Conservation (phyloP, 2,113 vertebrate genomes). For the Philantomba maxwellii region DNA sequence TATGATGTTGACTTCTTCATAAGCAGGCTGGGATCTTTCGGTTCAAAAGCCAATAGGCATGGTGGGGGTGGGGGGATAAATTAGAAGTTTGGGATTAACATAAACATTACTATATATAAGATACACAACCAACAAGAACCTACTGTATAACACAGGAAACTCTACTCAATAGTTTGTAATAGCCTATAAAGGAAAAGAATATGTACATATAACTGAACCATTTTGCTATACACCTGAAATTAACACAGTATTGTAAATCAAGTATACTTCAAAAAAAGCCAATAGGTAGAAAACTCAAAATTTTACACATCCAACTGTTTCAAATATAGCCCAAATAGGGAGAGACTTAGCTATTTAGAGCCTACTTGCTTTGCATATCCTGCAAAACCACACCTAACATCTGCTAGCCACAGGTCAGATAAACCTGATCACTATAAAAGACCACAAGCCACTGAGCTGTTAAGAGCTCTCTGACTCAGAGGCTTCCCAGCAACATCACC, state of each 20-base stretch:
- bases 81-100: background rate
- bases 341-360: background rate
- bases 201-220: background rate
- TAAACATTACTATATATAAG: background rate
- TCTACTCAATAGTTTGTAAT: background rate
- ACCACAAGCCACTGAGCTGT: background rate
- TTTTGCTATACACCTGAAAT: background rate
- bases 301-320: background rate
- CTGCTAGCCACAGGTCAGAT: background rate
- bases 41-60: background rate
- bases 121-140: background rate
- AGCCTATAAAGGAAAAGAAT: background rate
- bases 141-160: background rate
- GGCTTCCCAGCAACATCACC: background rate
- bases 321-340: background rate
- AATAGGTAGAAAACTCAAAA: background rate
- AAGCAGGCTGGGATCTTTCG: background rate
- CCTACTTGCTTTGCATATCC: background rate
- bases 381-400: background rate
- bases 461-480: background rate
- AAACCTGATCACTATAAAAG: background rate
- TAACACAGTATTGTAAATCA: background rate
- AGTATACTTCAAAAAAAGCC: background rate
- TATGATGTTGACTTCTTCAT: background rate
- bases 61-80: background rate